Evolutionary conservation across 2,888 invertebrate species (phyloP).

Genomic region (Esperia sulphurella): DNA sequence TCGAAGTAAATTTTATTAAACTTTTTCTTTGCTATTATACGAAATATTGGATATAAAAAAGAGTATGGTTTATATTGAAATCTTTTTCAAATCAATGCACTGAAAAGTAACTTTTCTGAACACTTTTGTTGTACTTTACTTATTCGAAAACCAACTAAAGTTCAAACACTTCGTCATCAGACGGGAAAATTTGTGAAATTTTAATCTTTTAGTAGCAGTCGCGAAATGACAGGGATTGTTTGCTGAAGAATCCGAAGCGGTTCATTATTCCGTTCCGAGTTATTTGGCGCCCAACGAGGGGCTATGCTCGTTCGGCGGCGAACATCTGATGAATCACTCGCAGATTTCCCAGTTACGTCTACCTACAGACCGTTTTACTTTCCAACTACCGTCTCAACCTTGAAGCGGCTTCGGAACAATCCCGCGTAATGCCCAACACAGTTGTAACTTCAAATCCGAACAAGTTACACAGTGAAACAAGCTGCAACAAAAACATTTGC

Average conservation of each 20-base stretch:
- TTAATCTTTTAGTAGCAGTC: constrained; percentile 46
- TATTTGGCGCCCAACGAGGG: constrained; percentile 61
- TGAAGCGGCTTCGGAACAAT: constrained; percentile 11
- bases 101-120: too few relatives aligned
- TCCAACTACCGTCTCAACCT: constrained; percentile 24
- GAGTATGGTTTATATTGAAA: too few relatives aligned
- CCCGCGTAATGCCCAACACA: constrained; percentile 32
- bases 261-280: constrained; percentile 62
- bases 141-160: too few relatives aligned
- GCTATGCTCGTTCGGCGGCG: constrained; percentile 37
- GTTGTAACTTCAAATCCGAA: constrained; percentile 59
- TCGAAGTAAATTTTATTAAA: too few relatives aligned
- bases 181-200: constrained; percentile 37
- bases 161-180: background rate
- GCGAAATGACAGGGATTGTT: constrained; percentile 52
- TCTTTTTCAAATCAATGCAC: too few relatives aligned
- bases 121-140: too few relatives aligned
- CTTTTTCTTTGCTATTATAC: too few relatives aligned
- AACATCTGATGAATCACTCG: constrained; percentile 53
- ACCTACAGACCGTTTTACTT: constrained; percentile 39
- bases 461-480: constrained; percentile 64
- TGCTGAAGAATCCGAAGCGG: constrained; percentile 55
- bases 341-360: constrained; percentile 33
- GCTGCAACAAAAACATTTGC: constrained; percentile 77
- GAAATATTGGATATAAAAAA: too few relatives aligned